Evolutionary conservation across 2,888 invertebrate genomes (phyloP), one percentile per base, ranked within the genome.

Genomic region (Tenthredo mesomela): DNA sequence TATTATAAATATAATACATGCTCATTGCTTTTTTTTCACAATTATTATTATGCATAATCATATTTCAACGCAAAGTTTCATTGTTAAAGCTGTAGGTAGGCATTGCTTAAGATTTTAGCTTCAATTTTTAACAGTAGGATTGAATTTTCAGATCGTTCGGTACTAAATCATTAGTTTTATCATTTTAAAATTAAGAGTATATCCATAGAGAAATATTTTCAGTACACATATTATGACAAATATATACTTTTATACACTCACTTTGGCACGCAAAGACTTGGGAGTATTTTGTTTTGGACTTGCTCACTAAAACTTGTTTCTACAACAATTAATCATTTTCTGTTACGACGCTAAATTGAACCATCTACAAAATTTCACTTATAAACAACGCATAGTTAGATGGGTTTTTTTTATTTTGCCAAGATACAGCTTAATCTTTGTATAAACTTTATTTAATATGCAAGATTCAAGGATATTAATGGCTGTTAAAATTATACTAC

Each of bases 401-500:
- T 78, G 43, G 0, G 21, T 25, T n/a, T n/a, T n/a, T n/a, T n/a
- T n/a, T 73, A 3, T 40, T 6, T 33, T 37, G n/a, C 9, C 25
- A 78, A n/a, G 40, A 77, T 54, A 50, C 37, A 54, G 18, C 33
- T 61, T 78, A n/a, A 54, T 61, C 21, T 50, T 78, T 78, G 37
- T 47, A 37, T 33, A 78, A 2, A 50, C 54, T 33, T 78, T 7
- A 78, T 78, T 78, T 0, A n/a, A 29, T 58, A 54, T 58, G 33
- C 78, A 78, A 54, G 18, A 78, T 54, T n/a, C 54, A 37, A 78
- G 18, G 50, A 58, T 78, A n/a, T 54, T 78, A 33, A n/a, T n/a
- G 43, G 25, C 25, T 21, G 15, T 12, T 40, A n/a, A 80, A 58
- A 80, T 61, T 58, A 61, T 40, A 40, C n/a, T 61, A 80, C 58